Conservation (phyloP, 2,113 vertebrate species). For the Pongo pygmaeus region DNA sequence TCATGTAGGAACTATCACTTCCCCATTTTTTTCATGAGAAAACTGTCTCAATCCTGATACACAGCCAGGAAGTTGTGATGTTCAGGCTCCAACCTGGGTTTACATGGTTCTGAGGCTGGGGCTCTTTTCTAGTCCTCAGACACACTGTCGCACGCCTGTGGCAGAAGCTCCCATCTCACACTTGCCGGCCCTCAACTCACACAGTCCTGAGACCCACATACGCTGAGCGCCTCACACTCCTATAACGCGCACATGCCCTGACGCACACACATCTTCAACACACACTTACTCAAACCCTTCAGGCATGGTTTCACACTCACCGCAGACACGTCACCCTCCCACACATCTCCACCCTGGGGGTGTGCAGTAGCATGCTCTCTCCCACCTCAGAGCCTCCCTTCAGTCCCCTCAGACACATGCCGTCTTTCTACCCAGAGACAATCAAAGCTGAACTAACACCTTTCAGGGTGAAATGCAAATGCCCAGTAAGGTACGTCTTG, state of each 20-base stretch:
- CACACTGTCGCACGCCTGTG: not conserved
- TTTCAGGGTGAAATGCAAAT: not conserved
- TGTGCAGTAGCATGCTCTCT: rapidly evolving
- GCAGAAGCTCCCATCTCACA: not conserved
- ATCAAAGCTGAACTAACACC: not conserved
- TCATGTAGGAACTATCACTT: not conserved
- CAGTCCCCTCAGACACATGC: not conserved
- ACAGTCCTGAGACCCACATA: not conserved
- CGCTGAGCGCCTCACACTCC: not conserved
- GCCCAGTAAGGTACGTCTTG: rapidly evolving
- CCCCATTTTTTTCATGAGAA: not conserved
- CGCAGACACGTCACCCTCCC: not conserved
- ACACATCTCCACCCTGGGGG: not conserved
- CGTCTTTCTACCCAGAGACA: not conserved
- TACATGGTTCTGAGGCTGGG: not conserved
- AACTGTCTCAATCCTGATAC: not conserved
- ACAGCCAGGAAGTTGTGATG: not conserved
- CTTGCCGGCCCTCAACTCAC: not conserved
- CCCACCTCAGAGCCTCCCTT: not conserved
- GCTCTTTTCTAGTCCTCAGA: not conserved
- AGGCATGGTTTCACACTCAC: rapidly evolving
- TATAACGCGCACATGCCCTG: rapidly evolving
- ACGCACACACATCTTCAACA: not conserved
- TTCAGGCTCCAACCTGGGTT: not conserved
- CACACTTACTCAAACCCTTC: not conserved